phyloP scores from a whole-genome alignment of 2,113 vertebrate genomes.

The Xenopus borealis region DNA sequence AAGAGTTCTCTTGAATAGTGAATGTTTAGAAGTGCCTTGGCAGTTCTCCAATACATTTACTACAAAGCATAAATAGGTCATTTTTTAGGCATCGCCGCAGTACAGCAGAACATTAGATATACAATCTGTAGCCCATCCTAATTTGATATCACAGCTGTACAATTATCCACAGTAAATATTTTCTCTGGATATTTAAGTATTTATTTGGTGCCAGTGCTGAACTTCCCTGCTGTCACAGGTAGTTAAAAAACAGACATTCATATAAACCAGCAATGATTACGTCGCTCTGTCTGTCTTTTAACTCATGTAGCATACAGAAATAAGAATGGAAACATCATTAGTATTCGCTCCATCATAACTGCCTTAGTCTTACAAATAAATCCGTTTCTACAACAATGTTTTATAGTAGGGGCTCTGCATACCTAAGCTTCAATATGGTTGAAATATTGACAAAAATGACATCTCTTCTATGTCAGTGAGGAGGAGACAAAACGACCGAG shows the following conservation, averaged over 20 bases:
- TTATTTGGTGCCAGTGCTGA: slow-evolving; percentile 48
- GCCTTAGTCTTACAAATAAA: slow-evolving; percentile 21
- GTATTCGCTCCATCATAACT: background rate
- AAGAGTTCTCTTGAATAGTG: slow-evolving; percentile 68
- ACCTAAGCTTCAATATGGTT: slow-evolving; percentile 55
- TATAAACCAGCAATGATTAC: background rate
- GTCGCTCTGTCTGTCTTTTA: too few relatives aligned
- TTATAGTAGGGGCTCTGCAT: slow-evolving; percentile 22
- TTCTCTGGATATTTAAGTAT: slow-evolving; percentile 50
- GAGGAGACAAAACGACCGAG: slow-evolving; percentile 79
- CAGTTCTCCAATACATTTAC: slow-evolving; percentile 68
- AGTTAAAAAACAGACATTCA: slow-evolving; percentile 35
- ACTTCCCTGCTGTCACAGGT: slow-evolving; percentile 52
- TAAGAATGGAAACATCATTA: too few relatives aligned
- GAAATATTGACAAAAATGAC: slow-evolving; percentile 59
- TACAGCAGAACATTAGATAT: slow-evolving; percentile 53
- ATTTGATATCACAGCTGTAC: slow-evolving; percentile 56
- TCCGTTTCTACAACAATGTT: slow-evolving; percentile 34
- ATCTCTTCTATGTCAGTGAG: slow-evolving; percentile 63
- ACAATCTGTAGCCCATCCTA: slow-evolving; percentile 55
- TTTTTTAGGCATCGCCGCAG: slow-evolving; percentile 56
- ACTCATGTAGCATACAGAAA: too few relatives aligned
- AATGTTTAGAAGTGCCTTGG: slow-evolving; percentile 70
- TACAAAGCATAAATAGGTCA: slow-evolving; percentile 64
- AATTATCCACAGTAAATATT: slow-evolving; percentile 50